phyloP scores from a whole-genome alignment of 1,140 invertebrate species.

The Polypedilum vanderplanki region DNA sequence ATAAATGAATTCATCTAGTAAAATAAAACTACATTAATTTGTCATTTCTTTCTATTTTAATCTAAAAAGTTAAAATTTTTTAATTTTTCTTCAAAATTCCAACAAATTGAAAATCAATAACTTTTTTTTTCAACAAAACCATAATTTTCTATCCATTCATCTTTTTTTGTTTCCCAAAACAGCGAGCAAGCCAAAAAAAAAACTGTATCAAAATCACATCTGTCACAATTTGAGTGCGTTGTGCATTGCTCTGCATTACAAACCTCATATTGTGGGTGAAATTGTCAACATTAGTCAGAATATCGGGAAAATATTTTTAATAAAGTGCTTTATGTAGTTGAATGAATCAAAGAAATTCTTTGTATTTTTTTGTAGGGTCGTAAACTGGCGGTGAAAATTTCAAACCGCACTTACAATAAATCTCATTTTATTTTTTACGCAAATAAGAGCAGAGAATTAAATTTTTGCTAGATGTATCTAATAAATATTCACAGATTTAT shows the following conservation, averaged over 20 bases:
- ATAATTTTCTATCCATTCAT: too few relatives aligned
- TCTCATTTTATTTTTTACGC: slow-evolving; percentile 4
- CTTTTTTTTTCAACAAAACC: too few relatives aligned
- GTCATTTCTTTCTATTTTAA: too few relatives aligned
- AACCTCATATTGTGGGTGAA: slow-evolving; percentile 22
- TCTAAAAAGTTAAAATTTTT: too few relatives aligned
- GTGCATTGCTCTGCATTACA: background rate
- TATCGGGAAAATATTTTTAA: background rate
- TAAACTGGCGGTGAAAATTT: background rate
- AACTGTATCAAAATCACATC: slow-evolving; percentile 16
- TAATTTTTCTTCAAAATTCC: too few relatives aligned
- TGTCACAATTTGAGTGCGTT: background rate
- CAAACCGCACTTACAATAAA: slow-evolving; percentile 11
- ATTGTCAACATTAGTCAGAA: background rate
- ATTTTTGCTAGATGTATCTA: background rate
- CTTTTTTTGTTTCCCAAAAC: too few relatives aligned
- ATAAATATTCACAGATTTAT: slow-evolving; percentile 15
- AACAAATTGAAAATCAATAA: too few relatives aligned
- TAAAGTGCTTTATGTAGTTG: slow-evolving; percentile 12
- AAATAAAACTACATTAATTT: too few relatives aligned
- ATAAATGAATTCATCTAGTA: too few relatives aligned
- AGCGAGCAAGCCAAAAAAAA: too few relatives aligned
- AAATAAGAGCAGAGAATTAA: background rate
- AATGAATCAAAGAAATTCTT: too few relatives aligned
- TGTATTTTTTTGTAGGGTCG: background rate